Evolutionary conservation across 2,888 invertebrate species (phyloP).

Genomic region (Polymixis flavicincta): DNA sequence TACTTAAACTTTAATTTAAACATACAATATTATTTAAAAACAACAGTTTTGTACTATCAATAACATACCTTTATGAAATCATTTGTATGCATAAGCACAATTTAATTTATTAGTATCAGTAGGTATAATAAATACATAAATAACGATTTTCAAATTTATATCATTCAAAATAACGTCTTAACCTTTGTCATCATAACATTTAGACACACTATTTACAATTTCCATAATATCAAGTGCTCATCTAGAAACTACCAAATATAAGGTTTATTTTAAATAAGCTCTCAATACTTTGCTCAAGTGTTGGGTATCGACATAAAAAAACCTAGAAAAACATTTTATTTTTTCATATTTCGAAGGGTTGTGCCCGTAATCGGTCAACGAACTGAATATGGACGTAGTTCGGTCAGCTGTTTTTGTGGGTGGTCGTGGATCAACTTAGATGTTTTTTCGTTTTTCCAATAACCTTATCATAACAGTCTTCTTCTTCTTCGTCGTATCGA

Average conservation of each 20-base stretch:
- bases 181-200: not conserved
- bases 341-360: too few species aligned
- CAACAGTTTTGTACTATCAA: slow-evolving; percentile 44
- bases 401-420: too few species aligned
- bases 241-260: slow-evolving; percentile 33
- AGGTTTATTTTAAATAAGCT: too few species aligned
- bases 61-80: slow-evolving; percentile 18
- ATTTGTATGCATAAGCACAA: not conserved
- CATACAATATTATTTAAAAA: slow-evolving; percentile 33
- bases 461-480: too few species aligned
- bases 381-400: too few species aligned
- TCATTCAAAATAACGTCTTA: not conserved
- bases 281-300: too few species aligned
- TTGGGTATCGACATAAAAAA: too few species aligned
- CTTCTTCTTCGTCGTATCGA: too few species aligned
- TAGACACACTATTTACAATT: slow-evolving; percentile 49
- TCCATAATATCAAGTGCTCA: slow-evolving; percentile 40
- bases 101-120: not conserved
- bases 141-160: slow-evolving; percentile 31
- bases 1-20: slow-evolving; percentile 16
- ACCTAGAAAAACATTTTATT: too few species aligned
- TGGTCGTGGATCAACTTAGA: too few species aligned
- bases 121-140: slow-evolving; percentile 17
- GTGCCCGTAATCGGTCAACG: too few species aligned
- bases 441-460: too few species aligned